Conservation (phyloP, 2,888 invertebrate genomes). For the Pemphredon lugubris region DNA sequence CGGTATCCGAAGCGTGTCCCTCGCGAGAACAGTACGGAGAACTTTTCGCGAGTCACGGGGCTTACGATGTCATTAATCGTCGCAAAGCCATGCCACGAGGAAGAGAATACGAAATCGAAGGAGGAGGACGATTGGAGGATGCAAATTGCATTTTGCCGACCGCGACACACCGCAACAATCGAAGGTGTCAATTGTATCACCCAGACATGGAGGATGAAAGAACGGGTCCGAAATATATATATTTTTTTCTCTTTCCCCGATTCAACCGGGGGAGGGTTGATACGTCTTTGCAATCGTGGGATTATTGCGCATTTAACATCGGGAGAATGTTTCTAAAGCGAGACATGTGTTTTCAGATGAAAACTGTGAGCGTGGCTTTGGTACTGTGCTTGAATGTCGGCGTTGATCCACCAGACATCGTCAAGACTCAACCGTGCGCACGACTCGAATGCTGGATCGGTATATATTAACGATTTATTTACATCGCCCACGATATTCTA, state of each 20-base stretch:
- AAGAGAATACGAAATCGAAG: constrained; percentile 42
- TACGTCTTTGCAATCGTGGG: not conserved
- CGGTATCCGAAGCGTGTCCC: constrained; percentile 23
- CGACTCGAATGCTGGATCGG: constrained; percentile 98
- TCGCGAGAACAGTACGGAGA: constrained; percentile 19
- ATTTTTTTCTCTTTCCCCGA: constrained; percentile 17
- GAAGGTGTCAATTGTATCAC: constrained; percentile 86
- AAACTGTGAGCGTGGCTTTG: constrained; percentile 98
- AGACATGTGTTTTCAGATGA: constrained; percentile 90
- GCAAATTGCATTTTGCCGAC: constrained; percentile 88
- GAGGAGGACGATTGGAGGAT: constrained; percentile 85
- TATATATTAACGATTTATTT: constrained; percentile 79
- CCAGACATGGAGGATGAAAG: constrained; percentile 96
- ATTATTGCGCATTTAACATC: constrained; percentile 19
- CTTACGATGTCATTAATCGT: constrained; percentile 67
- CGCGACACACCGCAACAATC: constrained; percentile 88
- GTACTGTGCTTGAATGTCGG: constrained; percentile 99
- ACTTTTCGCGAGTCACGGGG: constrained; percentile 27
- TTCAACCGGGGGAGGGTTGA: too few species aligned
- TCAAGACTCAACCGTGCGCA: constrained; percentile 98
- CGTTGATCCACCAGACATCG: constrained; percentile 99
- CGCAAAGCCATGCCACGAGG: constrained; percentile 62
- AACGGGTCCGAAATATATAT: constrained; percentile 85
- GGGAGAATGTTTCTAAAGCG: constrained; percentile 8
- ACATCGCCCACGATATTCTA: constrained; percentile 29